Evolutionary conservation across 2,888 invertebrate genomes (phyloP).

Genomic region (Eupsilia transversa): DNA sequence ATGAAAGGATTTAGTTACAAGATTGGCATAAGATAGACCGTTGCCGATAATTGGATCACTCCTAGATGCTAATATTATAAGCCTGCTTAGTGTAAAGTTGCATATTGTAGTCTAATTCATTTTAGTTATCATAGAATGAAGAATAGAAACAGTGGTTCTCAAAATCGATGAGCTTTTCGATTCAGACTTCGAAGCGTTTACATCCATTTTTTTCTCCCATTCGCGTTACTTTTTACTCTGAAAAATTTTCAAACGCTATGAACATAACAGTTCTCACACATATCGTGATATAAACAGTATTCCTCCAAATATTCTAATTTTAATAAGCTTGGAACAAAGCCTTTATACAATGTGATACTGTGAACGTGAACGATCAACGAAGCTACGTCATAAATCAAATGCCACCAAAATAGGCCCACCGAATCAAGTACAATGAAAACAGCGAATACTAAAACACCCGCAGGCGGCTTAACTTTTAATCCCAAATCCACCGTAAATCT

Average conservation of each 20-base stretch:
- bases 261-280: too few species aligned
- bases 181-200: background rate
- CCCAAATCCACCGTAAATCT: conserved; percentile 39
- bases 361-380: background rate
- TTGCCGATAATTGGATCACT: background rate
- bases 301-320: background rate
- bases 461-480: conserved; percentile 8
- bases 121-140: background rate
- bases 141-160: background rate
- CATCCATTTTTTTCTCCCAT: background rate
- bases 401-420: background rate
- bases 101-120: background rate
- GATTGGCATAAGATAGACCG: background rate
- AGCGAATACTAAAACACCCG: background rate
- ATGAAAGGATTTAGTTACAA: background rate
- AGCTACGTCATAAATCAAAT: background rate
- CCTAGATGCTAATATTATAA: background rate
- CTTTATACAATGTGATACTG: background rate
- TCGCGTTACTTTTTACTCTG: too few species aligned
- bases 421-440: conserved; percentile 20
- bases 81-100: background rate
- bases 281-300: background rate
- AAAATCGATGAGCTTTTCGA: background rate
- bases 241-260: background rate
- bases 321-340: background rate